Percentiles rank a stretch among this genome's conserved stretches.
Evolutionary conservation across 2,113 vertebrate species (phyloP).

Genomic region (Tragelaphus imberbis): DNA sequence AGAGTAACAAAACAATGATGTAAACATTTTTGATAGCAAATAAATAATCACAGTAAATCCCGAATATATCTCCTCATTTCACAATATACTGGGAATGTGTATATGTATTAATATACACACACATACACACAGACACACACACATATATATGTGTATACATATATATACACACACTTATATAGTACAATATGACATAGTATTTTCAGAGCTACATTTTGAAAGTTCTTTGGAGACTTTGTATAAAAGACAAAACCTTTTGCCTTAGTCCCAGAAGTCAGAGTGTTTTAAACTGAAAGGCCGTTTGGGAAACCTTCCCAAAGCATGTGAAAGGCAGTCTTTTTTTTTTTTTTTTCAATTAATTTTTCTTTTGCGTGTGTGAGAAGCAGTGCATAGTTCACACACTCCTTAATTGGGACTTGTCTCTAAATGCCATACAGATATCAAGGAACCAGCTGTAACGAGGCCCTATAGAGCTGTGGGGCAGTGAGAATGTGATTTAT

Average conservation of each 20-base stretch:
- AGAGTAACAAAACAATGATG: neutral
- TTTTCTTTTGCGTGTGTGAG: neutral
- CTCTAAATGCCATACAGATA: neutral
- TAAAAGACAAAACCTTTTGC: neutral
- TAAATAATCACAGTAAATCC: neutral
- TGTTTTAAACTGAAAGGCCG: neutral
- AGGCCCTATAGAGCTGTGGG: neutral
- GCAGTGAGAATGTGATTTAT: neutral
- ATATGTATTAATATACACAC: neutral
- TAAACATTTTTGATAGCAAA: neutral
- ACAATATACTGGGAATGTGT: neutral
- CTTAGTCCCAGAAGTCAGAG: neutral
- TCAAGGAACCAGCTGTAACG: neutral
- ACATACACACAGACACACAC: accelerated
- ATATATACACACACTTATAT: neutral
- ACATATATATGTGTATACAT: neutral
- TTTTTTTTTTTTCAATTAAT: neutral
- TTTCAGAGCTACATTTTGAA: neutral
- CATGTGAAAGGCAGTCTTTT: neutral
- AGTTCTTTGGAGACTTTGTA: neutral
- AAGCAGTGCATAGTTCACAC: neutral
- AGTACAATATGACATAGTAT: neutral
- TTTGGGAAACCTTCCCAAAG: neutral
- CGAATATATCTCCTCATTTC: neutral
- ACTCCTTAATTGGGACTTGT: neutral